These are phyloP conservation scores for Thalassarche chlororhynchos DNA, from an alignment of 2,113 vertebrate genomes.

Conservation along the genomic window DNA sequence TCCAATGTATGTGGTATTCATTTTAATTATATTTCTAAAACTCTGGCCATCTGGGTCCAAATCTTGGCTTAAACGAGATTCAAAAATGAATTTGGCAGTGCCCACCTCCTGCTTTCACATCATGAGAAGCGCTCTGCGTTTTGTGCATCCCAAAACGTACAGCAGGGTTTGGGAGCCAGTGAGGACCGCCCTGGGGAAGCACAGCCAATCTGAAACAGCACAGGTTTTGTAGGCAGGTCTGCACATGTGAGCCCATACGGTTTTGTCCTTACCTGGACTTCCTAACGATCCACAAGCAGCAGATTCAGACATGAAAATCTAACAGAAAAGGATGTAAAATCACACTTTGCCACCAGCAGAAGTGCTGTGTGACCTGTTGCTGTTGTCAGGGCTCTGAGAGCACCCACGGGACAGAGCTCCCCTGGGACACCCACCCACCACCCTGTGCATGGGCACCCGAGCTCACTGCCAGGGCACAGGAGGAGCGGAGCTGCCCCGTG, in stretches of 20 bases:
- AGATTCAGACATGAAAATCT: neutral
- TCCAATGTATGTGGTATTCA: neutral
- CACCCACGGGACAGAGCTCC: neutral
- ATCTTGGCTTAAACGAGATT: neutral
- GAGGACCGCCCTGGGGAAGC: neutral
- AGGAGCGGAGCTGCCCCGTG: neutral
- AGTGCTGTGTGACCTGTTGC: neutral
- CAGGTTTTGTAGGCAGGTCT: neutral
- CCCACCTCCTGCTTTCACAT: neutral
- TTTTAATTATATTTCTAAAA: neutral
- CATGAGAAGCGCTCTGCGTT: rapidly evolving
- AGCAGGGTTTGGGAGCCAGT: neutral
- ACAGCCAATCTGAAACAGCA: neutral
- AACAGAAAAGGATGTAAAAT: neutral
- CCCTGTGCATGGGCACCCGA: neutral
- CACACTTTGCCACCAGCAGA: neutral
- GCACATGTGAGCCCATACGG: rapidly evolving
- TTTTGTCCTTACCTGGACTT: neutral
- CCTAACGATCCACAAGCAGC: neutral
- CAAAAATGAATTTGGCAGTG: neutral
- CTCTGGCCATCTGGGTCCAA: neutral
- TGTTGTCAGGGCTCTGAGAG: neutral
- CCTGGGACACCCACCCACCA: neutral
- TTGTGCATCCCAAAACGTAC: neutral
- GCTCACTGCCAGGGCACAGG: neutral